Percentiles rank a stretch among this genome's conserved stretches.
Evolutionary conservation across 2,888 invertebrate species (phyloP).

Genomic region (Rotaria socialis): DNA sequence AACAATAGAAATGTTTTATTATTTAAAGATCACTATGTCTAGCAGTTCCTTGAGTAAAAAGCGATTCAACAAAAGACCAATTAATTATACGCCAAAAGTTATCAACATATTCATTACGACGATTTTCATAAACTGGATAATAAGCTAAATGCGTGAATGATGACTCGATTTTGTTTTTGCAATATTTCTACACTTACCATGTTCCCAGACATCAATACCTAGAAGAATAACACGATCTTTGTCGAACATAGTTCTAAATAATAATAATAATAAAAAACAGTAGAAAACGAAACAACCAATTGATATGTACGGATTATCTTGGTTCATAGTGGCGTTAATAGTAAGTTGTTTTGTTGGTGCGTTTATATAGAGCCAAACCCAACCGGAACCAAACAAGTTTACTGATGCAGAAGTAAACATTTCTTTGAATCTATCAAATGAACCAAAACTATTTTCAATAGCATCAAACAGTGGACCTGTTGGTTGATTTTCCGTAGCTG

Average conservation of each 20-base stretch:
- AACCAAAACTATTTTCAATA: neutral
- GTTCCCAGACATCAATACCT: constrained; percentile 34
- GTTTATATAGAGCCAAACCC: neutral
- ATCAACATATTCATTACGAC: constrained; percentile 24
- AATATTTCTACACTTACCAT: neutral
- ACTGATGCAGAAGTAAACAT: neutral
- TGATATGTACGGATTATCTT: constrained; percentile 14
- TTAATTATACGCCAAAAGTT: neutral
- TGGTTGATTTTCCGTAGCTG: neutral
- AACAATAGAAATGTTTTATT: no score
- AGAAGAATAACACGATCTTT: neutral
- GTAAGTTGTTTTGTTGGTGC: neutral
- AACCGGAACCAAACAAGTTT: neutral
- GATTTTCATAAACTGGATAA: constrained; percentile 24
- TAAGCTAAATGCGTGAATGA: neutral
- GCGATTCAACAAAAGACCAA: neutral
- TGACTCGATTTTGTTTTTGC: neutral
- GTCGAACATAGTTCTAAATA: neutral
- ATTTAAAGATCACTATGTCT: neutral
- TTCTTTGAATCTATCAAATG: neutral
- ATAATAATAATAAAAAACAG: neutral
- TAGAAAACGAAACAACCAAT: no score
- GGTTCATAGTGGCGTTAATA: neutral
- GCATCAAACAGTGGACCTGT: neutral
- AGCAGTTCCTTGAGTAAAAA: neutral